These are phyloP conservation scores for Dolichomitus sp. DNA, from an alignment of 2,888 invertebrate genomes.

Conservation along the genomic window DNA sequence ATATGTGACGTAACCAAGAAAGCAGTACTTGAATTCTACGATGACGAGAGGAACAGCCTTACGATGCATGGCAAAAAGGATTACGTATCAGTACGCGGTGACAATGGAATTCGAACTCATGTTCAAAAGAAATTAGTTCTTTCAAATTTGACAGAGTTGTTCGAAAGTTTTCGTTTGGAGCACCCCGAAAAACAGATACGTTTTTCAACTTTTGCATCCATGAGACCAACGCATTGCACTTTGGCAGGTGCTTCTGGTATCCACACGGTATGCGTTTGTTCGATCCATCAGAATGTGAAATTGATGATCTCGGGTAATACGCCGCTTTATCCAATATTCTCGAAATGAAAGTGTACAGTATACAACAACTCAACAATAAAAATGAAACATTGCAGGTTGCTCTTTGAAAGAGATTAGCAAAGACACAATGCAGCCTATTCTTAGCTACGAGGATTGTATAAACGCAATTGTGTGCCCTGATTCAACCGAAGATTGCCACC, in stretches of 20 bases:
- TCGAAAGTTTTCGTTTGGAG: conserved; percentile 21
- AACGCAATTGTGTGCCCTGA: not conserved
- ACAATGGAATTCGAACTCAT: not conserved
- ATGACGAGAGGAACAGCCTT: conserved; percentile 15
- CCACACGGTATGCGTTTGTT: conserved; percentile 41
- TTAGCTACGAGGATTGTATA: not conserved
- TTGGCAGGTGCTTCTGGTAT: conserved; percentile 49
- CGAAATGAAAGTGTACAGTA: too few relatives aligned
- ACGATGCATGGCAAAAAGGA: not conserved
- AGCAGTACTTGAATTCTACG: conserved; percentile 21
- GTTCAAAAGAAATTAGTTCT: conserved; percentile 37
- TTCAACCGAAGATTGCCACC: conserved; percentile 34
- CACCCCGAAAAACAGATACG: conserved; percentile 19
- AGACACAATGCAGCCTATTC: not conserved
- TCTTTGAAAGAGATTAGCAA: not conserved
- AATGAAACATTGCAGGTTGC: not conserved
- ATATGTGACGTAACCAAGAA: not conserved
- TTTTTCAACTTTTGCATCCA: conserved; percentile 34
- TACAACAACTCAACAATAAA: too few relatives aligned
- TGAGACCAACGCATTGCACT: conserved; percentile 47
- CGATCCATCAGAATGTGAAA: conserved; percentile 27
- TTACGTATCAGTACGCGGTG: not conserved
- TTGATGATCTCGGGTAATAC: not conserved
- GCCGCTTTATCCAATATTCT: too few relatives aligned
- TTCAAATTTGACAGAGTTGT: conserved; percentile 45